Percentiles rank a stretch among this genome's conserved stretches.
phyloP scores from a whole-genome alignment of 2,113 vertebrate species.

The Pyxicephalus adspersus region DNA sequence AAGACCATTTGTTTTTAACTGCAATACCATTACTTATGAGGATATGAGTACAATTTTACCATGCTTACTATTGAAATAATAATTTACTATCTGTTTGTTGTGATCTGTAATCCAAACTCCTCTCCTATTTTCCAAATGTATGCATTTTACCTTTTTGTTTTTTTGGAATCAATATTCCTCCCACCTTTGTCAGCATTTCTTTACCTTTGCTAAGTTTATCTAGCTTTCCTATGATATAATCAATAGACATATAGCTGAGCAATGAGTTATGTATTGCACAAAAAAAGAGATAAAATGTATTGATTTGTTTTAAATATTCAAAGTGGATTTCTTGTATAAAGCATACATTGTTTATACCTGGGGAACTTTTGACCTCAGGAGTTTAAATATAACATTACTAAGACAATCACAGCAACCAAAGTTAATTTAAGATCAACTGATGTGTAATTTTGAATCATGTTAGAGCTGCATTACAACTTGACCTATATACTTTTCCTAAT shows the following conservation, averaged over 20 bases:
- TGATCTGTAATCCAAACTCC: not conserved
- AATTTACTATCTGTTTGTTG: slow-evolving; percentile 3
- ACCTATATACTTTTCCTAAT: slow-evolving; percentile 33
- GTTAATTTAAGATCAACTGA: slow-evolving; percentile 31
- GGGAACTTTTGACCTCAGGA: slow-evolving; percentile 10
- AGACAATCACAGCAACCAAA: slow-evolving; percentile 17
- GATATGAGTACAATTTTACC: too few relatives aligned
- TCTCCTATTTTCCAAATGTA: slow-evolving; percentile 25
- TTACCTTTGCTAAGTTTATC: slow-evolving; percentile 49
- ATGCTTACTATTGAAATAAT: not conserved
- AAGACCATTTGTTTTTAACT: too few relatives aligned
- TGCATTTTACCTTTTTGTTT: slow-evolving; percentile 10
- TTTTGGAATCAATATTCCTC: slow-evolving; percentile 40
- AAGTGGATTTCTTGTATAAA: slow-evolving; percentile 19
- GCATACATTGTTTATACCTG: slow-evolving; percentile 35
- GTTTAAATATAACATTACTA: not conserved
- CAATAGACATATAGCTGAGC: slow-evolving; percentile 52
- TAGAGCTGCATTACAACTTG: slow-evolving; percentile 31
- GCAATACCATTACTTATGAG: too few relatives aligned
- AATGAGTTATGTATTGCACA: slow-evolving; percentile 46
- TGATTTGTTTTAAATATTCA: slow-evolving; percentile 54
- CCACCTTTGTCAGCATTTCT: slow-evolving; percentile 55
- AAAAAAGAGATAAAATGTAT: slow-evolving; percentile 41
- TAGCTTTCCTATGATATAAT: slow-evolving; percentile 52
- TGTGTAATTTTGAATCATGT: slow-evolving; percentile 31